A percentile compares a stretch with the other conserved stretches of the same genome.
Evolutionary conservation across 2,888 invertebrate genomes (phyloP).

Genomic region (Callimorpha dominula): DNA sequence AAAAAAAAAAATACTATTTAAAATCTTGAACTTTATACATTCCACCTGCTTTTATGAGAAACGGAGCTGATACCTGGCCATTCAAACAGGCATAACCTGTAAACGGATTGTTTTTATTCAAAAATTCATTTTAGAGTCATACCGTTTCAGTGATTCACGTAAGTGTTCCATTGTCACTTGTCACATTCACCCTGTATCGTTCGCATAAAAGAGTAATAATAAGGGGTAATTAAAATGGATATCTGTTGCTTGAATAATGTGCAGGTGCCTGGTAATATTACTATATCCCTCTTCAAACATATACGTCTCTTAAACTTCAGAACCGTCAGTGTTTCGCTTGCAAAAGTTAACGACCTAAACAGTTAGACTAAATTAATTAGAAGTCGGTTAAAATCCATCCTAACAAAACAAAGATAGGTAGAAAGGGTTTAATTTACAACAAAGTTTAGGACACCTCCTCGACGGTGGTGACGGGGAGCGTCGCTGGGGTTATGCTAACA

Average conservation of each 20-base stretch:
- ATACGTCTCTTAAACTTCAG: neutral
- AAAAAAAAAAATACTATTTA: no score
- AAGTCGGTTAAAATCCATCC: conserved; percentile 6
- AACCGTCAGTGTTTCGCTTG: neutral
- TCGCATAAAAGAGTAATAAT: neutral
- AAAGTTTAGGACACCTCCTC: neutral
- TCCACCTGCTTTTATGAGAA: no score
- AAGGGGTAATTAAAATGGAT: neutral
- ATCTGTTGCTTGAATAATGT: neutral
- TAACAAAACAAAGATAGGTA: conserved; percentile 1
- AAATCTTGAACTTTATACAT: no score
- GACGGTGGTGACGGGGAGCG: neutral
- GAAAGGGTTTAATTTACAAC: neutral
- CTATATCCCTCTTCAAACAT: neutral
- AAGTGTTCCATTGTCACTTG: no score
- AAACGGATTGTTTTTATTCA: no score
- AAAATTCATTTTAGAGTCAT: no score
- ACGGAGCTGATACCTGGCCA: no score
- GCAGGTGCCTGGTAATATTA: neutral
- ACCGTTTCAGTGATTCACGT: no score
- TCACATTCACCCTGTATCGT: no score
- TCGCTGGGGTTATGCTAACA: neutral
- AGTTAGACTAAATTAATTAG: conserved; percentile 3
- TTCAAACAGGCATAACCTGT: no score
- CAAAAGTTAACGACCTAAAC: neutral